Percentiles rank a stretch among this genome's conserved stretches.
phyloP scores from a whole-genome alignment of 2,113 vertebrate genomes.

The Chlorocebus sabaeus region DNA sequence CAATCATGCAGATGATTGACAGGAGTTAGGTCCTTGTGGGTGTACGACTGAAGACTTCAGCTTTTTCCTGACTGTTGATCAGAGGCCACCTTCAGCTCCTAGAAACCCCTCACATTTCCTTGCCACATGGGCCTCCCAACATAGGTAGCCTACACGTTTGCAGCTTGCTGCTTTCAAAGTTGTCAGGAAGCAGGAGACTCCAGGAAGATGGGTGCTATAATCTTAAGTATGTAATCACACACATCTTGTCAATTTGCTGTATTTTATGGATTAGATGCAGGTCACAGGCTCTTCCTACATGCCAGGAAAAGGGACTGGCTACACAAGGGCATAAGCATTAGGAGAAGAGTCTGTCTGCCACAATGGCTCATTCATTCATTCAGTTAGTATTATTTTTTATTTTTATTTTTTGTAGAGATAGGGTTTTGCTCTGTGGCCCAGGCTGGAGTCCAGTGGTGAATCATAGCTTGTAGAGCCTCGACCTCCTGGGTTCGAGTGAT shows the following conservation, averaged over 20 bases:
- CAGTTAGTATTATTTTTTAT: background rate
- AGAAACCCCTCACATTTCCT: background rate
- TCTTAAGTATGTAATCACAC: fast-evolving
- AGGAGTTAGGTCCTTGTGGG: background rate
- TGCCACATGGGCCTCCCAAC: background rate
- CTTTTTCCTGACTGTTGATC: background rate
- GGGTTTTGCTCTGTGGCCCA: background rate
- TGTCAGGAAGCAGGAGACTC: background rate
- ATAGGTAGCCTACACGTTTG: fast-evolving
- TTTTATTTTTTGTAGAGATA: background rate
- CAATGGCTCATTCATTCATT: background rate
- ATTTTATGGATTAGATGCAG: background rate
- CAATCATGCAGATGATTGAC: background rate
- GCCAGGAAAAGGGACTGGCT: background rate
- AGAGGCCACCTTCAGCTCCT: background rate
- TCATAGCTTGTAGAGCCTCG: background rate
- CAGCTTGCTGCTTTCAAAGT: background rate
- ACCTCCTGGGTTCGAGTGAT: background rate
- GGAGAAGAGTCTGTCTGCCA: background rate
- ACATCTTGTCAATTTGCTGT: background rate
- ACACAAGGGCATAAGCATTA: background rate
- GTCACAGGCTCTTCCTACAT: background rate
- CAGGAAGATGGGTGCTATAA: background rate
- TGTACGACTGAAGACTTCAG: background rate
- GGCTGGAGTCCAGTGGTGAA: background rate